phyloP scores from a whole-genome alignment of 2,888 invertebrate genomes.

The Agrypnus murinus region DNA sequence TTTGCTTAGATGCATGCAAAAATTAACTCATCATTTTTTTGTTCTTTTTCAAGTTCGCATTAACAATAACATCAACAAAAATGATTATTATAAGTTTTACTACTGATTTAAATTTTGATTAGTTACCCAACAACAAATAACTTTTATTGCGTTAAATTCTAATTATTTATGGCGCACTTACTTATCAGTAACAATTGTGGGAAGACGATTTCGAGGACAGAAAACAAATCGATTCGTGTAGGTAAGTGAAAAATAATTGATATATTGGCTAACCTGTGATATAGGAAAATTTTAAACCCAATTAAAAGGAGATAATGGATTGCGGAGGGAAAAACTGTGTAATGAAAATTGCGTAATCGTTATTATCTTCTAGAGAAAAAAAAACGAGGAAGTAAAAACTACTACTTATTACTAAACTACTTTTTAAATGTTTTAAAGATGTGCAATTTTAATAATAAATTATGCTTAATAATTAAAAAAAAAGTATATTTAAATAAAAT shows the following conservation, averaged over 20 bases:
- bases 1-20: conserved; percentile 1
- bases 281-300: no score
- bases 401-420: no score
- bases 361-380: no score
- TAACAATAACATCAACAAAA: conserved; percentile 6
- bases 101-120: conserved; percentile 6
- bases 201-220: conserved; percentile 10
- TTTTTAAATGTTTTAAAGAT: no score
- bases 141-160: conserved; percentile 7
- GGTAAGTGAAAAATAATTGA: no score
- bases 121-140: conserved; percentile 18
- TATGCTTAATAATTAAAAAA: no score
- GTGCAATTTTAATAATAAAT: no score
- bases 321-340: no score
- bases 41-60: neutral
- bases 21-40: conserved; percentile 14
- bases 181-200: conserved; percentile 19
- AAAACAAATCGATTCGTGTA: conserved; percentile 10
- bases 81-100: neutral
- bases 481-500: conserved; percentile 4
- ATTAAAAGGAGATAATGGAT: no score
- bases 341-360: no score
- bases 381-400: no score
- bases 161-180: conserved; percentile 19
- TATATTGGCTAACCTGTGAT: no score